Conservation (phyloP, 2,797 vertebrate species). For the Chelmon rostratus region DNA sequence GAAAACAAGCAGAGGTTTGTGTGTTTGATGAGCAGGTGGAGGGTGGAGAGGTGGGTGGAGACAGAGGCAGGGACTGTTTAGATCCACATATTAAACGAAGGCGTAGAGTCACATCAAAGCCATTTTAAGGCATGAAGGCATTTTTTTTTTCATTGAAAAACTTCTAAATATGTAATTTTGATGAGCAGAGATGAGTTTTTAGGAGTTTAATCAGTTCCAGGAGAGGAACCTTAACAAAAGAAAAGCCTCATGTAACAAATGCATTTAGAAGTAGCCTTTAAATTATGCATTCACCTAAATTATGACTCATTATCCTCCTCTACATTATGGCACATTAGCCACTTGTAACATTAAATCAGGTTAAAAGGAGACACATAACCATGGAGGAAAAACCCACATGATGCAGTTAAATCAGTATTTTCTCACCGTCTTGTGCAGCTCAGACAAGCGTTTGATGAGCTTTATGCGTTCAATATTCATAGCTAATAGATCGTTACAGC, state of each 20-base stretch:
- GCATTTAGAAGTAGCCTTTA: not conserved
- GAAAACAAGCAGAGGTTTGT: too few relatives aligned
- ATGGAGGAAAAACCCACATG: slow-evolving; percentile 1
- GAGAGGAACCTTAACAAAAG: not conserved
- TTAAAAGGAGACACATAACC: not conserved
- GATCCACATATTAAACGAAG: too few relatives aligned
- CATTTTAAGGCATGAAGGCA: too few relatives aligned
- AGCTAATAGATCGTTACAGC: not conserved
- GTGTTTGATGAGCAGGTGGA: too few relatives aligned
- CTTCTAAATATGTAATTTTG: too few relatives aligned
- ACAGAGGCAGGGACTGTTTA: too few relatives aligned
- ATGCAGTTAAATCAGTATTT: not conserved
- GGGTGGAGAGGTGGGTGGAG: too few relatives aligned
- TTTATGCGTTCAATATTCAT: not conserved
- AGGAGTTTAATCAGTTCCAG: too few relatives aligned
- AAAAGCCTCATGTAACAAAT: not conserved
- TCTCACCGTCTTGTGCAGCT: not conserved
- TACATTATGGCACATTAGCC: not conserved
- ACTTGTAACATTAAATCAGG: not conserved
- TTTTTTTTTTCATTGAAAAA: too few relatives aligned
- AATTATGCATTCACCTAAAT: not conserved
- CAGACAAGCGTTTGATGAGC: slow-evolving; percentile 4
- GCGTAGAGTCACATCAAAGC: too few relatives aligned
- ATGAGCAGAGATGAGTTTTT: too few relatives aligned
- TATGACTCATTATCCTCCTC: not conserved